Base-by-base conservation (phyloP, 2,113 vertebrate species). In the Circaetus gallicus region DNA sequence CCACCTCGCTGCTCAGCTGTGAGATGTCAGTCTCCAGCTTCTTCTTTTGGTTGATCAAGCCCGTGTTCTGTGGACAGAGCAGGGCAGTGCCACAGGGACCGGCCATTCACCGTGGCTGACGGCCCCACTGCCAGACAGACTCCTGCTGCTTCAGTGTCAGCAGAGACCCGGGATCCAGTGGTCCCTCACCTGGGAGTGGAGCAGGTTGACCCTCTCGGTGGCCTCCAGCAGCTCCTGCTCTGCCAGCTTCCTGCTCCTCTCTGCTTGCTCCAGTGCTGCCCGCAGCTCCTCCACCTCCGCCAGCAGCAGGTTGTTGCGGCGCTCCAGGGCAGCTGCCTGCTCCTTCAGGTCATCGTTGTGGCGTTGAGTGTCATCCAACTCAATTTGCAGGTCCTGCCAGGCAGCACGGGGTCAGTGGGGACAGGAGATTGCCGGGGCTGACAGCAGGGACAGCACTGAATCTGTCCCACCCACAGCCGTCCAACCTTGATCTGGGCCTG, bases 11-110 rank as follows among this genome's bases (percentile, higher is more conserved):
- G 1, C 98, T 99, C 97, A 99, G 97, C 94, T 98, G 97, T 3
- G 98, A 98, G 76, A 99, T 90, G 72, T 99, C 99, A 0, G 94
- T 96, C 94, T 99, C 99, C 94, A 99, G 97, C 96, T 99, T 99
- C 98, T 99, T 99, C 95, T 99, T 99, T 45, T 99, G 99, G 97
- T 99, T 99, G 95, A 99, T 98, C 86, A 99, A 97, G 11, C 98
- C 98, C 2, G 98, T 99, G 97, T 99, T 99, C 99, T 99, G 96
- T 4, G 40, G 69, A 88, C 40, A 92, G 42, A 95, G 43, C 47
- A 40, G 59, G 67, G 3, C 56, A 49, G 73, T 32, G 76, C 82
- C 87, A 94, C 25, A 3, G 2, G 50, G 34, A 55, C 62, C 2
- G 1, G 2, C 10, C 20, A 1, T 1, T 9, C 43, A 11, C 13